Base-by-base conservation (phyloP, 2,797 vertebrate genomes). In the Cuniculus paca region DNA sequence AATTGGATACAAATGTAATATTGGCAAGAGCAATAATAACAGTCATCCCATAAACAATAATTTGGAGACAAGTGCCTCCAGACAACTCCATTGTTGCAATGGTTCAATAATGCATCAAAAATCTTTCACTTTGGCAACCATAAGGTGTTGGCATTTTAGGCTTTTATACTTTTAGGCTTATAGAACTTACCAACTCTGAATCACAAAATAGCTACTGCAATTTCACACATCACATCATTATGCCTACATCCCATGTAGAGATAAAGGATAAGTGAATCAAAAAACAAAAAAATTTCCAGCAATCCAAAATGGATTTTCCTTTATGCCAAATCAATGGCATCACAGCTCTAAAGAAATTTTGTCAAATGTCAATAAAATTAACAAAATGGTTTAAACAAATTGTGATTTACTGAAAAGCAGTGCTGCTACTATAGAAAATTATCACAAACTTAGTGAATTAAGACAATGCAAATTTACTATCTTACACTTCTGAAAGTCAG, bases 401-500 rank as follows among this genome's bases (percentile, higher is more conserved):
- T 78, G 12, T 28, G 34, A 16, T 82, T 90, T 91, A 72, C 78
- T 87, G 48, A 74, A 90, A 17, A 8, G 3, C 20, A 95, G 7
- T 81, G 26, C 24, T 56, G 34, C n/a, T 86, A 13, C 26, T 65
- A 1, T 78, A 82, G 58, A 52, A 74, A 85, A 54, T 79, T 92
- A 70, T 54, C 31, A 92, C n/a, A 78, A 80, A 83, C 24, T 61
- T 48, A 65, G n/a, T 10, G 20, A 54, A 89, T 94, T 83, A 93
- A 80, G 93, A 85, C 16, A 95, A 79, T 24, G 61, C 42, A 61
- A 56, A 81, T 52, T 31, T 42, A 61, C 45, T 52, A 34, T 50
- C 70, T 90, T 70, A 77, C 0, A 75, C 34, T 90, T 83, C 14
- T 75, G 36, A 17, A 90, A 63, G 56, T 88, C 72, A 91, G 79